phyloP scores from a whole-genome alignment of 2,113 vertebrate species.

The Amia ocellicauda region DNA sequence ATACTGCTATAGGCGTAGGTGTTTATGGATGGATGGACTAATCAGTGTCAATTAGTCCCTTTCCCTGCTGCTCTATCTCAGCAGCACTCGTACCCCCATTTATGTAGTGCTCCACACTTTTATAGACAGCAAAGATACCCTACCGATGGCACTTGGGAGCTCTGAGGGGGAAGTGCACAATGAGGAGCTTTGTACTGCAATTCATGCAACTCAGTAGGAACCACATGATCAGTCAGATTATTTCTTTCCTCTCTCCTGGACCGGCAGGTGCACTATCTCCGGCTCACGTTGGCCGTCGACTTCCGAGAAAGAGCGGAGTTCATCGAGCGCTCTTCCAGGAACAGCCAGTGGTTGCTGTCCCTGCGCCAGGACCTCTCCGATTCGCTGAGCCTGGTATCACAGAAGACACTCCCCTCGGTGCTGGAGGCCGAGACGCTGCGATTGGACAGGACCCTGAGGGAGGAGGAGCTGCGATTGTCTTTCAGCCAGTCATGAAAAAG shows the following conservation, averaged over 20 bases:
- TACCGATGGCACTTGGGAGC: too few relatives aligned
- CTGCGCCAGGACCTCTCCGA: constrained; percentile 53
- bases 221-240: too few relatives aligned
- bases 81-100: too few relatives aligned
- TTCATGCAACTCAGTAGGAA: too few relatives aligned
- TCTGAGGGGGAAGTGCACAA: too few relatives aligned
- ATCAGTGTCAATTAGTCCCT: too few relatives aligned
- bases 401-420: constrained; percentile 43
- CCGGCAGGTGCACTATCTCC: constrained; percentile 51
- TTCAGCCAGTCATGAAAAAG: constrained; percentile 42
- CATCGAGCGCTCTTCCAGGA: constrained; percentile 51
- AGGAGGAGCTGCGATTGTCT: constrained; percentile 52
- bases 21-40: too few relatives aligned
- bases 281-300: constrained; percentile 38
- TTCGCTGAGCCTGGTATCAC: constrained; percentile 51
- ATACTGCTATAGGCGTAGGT: too few relatives aligned
- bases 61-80: too few relatives aligned
- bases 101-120: too few relatives aligned
- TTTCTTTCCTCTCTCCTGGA: background rate
- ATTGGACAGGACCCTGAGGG: constrained; percentile 57
- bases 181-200: too few relatives aligned
- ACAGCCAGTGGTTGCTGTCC: constrained; percentile 50
- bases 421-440: constrained; percentile 58
- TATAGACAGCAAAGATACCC: too few relatives aligned
- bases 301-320: constrained; percentile 54